Evolutionary conservation across 2,888 invertebrate species (phyloP).

Genomic region (Strigamia crassipes): DNA sequence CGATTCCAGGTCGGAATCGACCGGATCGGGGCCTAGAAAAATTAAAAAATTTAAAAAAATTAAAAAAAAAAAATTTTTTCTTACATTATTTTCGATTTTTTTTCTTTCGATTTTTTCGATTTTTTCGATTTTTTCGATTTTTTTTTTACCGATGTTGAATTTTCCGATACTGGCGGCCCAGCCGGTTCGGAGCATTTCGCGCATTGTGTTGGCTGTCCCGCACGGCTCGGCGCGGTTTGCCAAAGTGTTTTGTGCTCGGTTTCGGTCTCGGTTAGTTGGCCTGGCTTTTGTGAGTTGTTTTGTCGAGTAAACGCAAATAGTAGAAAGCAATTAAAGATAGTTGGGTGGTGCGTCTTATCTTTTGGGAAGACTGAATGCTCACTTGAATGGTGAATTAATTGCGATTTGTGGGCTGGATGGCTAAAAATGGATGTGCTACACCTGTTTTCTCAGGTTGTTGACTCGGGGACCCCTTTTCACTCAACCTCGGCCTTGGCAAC

Average conservation of each 20-base stretch:
- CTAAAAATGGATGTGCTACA: not conserved
- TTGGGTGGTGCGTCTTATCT: not conserved
- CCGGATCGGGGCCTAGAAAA: constrained; percentile 45
- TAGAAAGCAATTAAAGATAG: not conserved
- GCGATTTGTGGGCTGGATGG: not conserved
- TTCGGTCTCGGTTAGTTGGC: no score
- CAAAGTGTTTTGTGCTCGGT: no score
- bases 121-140: no score
- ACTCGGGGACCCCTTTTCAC: not conserved
- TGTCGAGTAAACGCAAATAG: no score
- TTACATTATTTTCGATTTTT: no score
- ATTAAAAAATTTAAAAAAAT: no score
- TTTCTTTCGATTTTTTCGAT: no score
- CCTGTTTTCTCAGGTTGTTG: not conserved
- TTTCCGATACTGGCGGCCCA: constrained; percentile 31
- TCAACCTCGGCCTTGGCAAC: not conserved
- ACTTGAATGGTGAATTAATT: not conserved
- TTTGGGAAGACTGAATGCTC: not conserved
- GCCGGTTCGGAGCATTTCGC: constrained; percentile 31
- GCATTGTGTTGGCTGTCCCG: not conserved
- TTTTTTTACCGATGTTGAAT: not conserved
- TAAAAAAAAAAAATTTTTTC: no score
- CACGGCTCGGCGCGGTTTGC: not conserved
- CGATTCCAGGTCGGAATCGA: not conserved
- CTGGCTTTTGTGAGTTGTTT: not conserved